Evolutionary conservation across 2,888 invertebrate species (phyloP), one percentile per base, ranked within the genome.

Genomic region (Leucania comma): DNA sequence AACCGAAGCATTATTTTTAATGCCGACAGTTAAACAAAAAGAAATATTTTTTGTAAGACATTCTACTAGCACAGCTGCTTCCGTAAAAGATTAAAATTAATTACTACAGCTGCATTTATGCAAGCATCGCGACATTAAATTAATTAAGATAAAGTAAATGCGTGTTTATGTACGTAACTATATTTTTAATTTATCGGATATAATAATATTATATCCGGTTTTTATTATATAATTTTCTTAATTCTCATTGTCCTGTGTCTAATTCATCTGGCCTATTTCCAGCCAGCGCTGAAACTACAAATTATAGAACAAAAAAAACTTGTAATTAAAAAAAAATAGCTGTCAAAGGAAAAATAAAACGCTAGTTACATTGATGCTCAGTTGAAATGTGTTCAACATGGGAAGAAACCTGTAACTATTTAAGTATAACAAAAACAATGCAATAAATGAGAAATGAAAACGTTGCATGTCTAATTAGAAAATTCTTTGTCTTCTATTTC

Each of bases 391-490:
- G n/a, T 32, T 42, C n/a, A 51, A 38, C 5, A 51, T 46, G 24
- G n/a, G 22, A 62, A 53, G 35, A 48, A 35, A 26, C 12, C 24
- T 62, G 14, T 8, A 48, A 9, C 1, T 32, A 62, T 32, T n/a
- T 46, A n/a, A 42, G 32, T 50, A 20, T 29, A 67, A 59, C 64
- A 58, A 71, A 65, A 68, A 75, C 64, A 81, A 67, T 72, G 66
- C 58, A 68, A 66, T 53, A 58, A 67, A 70, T 70, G 51, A 53
- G 54, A 81, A 84, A 84, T 71, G 51, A 75, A 81, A 75, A 68
- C 50, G 51, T 75, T 65, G 64, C 69, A 72, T 58, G 57, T 54
- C 68, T 53, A 80, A 80, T 74, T 84, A 82, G 68, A 79, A 82
- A 82, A 79, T 82, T 79, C 73, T 59, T 68, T 54, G 35, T 73